phyloP scores from a whole-genome alignment of 2,888 invertebrate species.

The Aphodius granarius region DNA sequence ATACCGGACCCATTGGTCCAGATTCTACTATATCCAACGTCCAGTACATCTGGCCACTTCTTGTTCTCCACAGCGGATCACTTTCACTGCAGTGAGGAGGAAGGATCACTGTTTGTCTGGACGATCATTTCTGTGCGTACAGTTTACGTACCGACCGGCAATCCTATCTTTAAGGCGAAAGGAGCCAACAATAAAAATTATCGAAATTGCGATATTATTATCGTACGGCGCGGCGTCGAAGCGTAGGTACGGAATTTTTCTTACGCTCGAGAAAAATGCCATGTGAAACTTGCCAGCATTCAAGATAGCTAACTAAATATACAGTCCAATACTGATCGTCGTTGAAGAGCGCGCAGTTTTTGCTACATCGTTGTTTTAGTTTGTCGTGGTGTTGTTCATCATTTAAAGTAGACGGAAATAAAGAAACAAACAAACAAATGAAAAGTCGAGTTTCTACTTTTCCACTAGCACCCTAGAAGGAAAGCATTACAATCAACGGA shows the following conservation, averaged over 20 bases:
- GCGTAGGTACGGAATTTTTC: background rate
- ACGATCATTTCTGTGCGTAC: background rate
- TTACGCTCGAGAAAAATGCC: background rate
- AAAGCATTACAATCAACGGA: no score
- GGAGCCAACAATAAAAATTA: background rate
- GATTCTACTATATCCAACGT: background rate
- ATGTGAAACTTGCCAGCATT: background rate
- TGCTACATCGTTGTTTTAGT: no score
- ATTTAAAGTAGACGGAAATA: no score
- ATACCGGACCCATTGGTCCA: background rate
- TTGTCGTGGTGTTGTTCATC: no score
- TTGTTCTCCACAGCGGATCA: background rate
- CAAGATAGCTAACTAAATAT: no score
- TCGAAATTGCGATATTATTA: background rate
- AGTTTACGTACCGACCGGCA: background rate
- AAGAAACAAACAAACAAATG: no score
- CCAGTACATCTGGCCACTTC: background rate
- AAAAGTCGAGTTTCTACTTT: no score
- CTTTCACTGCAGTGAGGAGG: background rate
- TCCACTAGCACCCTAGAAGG: no score
- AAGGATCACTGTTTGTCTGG: background rate
- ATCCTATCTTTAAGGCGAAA: background rate
- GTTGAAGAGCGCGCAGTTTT: no score
- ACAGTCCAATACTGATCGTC: no score
- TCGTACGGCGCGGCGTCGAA: no score